Evolutionary conservation across 2,113 vertebrate genomes (phyloP).

Genomic region (Polyodon spathula): DNA sequence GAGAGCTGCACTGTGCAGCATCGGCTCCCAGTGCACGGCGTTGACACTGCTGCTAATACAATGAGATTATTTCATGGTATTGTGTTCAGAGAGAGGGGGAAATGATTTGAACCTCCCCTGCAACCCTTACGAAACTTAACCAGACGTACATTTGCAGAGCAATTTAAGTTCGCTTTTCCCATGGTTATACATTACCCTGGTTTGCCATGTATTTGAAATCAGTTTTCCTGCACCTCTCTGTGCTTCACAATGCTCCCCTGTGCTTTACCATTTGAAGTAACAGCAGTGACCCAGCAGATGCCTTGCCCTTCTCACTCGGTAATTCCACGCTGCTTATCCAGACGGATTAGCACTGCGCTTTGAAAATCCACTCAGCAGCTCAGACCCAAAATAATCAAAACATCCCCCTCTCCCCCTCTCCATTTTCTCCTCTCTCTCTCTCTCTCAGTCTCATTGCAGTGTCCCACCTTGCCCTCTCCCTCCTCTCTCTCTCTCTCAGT

Average conservation of each 20-base stretch:
- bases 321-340: conserved; percentile 46
- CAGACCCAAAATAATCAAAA: conserved; percentile 9
- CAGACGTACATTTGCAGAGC: too few species aligned
- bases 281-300: too few species aligned
- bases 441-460: conserved; percentile 1
- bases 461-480: background rate
- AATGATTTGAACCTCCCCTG: too few species aligned
- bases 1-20: too few species aligned
- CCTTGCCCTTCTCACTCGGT: conserved; percentile 23
- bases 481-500: background rate
- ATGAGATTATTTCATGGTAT: too few species aligned
- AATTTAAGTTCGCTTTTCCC: too few species aligned
- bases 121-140: too few species aligned
- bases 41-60: too few species aligned
- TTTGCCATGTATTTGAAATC: too few species aligned
- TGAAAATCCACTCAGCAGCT: conserved; percentile 23
- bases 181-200: too few species aligned
- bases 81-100: too few species aligned
- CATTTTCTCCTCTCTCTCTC: conserved; percentile 16
- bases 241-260: background rate
- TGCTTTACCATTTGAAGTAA: background rate
- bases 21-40: too few species aligned
- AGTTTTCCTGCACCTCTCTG: background rate
- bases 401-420: conserved; percentile 21
- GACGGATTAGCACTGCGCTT: conserved; percentile 38